These are phyloP conservation scores for Drosophila cracens DNA, from an alignment of 2,888 invertebrate genomes.

Conservation along the genomic window DNA sequence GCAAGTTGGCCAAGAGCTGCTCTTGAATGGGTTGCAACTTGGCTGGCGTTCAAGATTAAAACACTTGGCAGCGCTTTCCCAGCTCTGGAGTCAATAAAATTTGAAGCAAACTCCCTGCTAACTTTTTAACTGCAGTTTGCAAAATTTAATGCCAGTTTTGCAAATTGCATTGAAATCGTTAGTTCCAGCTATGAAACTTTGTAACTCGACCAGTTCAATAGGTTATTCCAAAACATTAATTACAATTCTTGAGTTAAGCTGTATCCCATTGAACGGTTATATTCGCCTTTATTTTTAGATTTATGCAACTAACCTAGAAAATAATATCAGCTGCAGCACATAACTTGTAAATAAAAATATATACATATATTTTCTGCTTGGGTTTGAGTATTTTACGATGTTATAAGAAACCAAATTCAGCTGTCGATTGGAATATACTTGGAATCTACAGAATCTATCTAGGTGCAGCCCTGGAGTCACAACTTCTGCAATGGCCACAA, in stretches of 20 bases:
- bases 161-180: conserved; percentile 39
- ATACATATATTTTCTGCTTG: not conserved
- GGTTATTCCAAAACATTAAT: conserved; percentile 17
- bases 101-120: conserved; percentile 34
- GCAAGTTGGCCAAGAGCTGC: conserved; percentile 24
- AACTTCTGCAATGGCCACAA: not conserved
- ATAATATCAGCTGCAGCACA: not conserved
- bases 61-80: conserved; percentile 35
- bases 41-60: conserved; percentile 45
- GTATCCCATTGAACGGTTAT: not conserved
- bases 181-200: conserved; percentile 16
- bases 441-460: not conserved
- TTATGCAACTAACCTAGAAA: not conserved
- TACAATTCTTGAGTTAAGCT: not conserved
- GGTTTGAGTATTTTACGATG: not conserved
- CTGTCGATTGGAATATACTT: too few species aligned
- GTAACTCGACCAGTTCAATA: conserved; percentile 18
- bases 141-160: conserved; percentile 49
- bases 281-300: not conserved
- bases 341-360: not conserved
- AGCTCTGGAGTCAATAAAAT: conserved; percentile 40
- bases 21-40: conserved; percentile 28
- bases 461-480: not conserved
- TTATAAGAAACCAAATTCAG: not conserved
- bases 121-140: conserved; percentile 51